Percentiles rank a stretch among this genome's conserved stretches.
Evolutionary conservation across 2,113 vertebrate species (phyloP).

Genomic region (Salvelinus sp.): DNA sequence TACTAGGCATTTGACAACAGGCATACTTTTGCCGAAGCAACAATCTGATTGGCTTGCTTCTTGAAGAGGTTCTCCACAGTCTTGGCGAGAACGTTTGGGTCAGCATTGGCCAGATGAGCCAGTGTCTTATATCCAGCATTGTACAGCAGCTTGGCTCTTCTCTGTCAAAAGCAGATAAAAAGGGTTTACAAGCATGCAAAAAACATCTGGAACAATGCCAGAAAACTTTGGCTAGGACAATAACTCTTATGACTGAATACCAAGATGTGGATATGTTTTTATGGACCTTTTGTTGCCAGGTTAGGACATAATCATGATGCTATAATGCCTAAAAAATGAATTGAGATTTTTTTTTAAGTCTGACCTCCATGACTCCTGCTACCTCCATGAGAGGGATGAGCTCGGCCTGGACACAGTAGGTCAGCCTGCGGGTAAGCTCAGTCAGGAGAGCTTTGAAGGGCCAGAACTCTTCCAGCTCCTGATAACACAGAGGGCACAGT

Average conservation of each 20-base stretch:
- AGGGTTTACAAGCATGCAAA: background rate
- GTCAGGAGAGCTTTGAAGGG: constrained; percentile 84
- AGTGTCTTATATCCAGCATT: constrained; percentile 86
- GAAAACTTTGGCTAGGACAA: background rate
- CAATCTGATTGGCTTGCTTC: constrained; percentile 84
- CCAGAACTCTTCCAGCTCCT: constrained; percentile 97
- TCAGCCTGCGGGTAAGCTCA: constrained; percentile 85
- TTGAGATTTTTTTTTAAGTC: constrained; percentile 28
- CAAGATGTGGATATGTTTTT: background rate
- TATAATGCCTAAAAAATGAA: background rate
- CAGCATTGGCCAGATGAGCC: constrained; percentile 85
- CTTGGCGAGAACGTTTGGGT: constrained; percentile 77
- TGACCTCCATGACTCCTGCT: constrained; percentile 89
- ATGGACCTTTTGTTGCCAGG: background rate
- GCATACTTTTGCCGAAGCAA: constrained; percentile 90
- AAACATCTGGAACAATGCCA: background rate
- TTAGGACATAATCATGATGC: background rate
- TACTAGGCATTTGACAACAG: background rate
- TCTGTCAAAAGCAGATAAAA: constrained; percentile 65
- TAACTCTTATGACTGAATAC: background rate
- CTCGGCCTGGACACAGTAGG: constrained; percentile 89
- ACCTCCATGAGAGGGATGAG: constrained; percentile 97
- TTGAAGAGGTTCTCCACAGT: constrained; percentile 80
- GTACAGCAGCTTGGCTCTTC: constrained; percentile 90
- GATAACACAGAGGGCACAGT: constrained; percentile 1